Percentiles rank a stretch among this genome's conserved stretches.
These are phyloP conservation scores for Artibeus lituratus DNA, from an alignment of 2,797 vertebrate genomes.

Conservation along the genomic window DNA sequence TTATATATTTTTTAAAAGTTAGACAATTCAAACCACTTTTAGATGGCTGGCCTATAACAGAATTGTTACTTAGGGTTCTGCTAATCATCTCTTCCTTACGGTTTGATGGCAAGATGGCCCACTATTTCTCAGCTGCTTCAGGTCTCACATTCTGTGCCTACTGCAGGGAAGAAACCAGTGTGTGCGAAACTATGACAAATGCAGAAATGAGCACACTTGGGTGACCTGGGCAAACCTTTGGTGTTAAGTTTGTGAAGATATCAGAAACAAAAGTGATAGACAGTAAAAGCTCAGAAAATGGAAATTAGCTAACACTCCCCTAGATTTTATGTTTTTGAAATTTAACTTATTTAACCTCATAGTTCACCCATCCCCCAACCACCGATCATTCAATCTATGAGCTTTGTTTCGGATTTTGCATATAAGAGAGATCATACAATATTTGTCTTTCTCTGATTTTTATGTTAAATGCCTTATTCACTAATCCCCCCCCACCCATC, in stretches of 20 bases:
- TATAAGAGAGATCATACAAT: not conserved
- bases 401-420: not conserved
- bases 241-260: constrained; percentile 9
- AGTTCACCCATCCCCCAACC: not conserved
- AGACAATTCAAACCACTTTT: not conserved
- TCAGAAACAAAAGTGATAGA: not conserved
- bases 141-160: not conserved
- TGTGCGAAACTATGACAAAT: not conserved
- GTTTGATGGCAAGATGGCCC: not conserved
- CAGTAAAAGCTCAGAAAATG: not conserved
- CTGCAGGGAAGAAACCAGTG: not conserved
- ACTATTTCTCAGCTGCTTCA: not conserved
- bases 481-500: not conserved
- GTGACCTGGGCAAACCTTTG: not conserved
- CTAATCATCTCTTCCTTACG: not conserved
- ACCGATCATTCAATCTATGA: not conserved
- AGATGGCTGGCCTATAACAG: not conserved
- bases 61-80: not conserved
- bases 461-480: constrained; percentile 6
- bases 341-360: not conserved
- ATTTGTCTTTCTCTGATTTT: not conserved
- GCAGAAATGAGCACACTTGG: not conserved
- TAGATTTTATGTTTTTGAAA: not conserved
- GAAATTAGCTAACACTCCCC: not conserved
- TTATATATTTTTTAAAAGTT: not conserved